These are phyloP conservation scores for Scaptomyza pallida DNA, from an alignment of 1,140 invertebrate species.

Conservation along the genomic window DNA sequence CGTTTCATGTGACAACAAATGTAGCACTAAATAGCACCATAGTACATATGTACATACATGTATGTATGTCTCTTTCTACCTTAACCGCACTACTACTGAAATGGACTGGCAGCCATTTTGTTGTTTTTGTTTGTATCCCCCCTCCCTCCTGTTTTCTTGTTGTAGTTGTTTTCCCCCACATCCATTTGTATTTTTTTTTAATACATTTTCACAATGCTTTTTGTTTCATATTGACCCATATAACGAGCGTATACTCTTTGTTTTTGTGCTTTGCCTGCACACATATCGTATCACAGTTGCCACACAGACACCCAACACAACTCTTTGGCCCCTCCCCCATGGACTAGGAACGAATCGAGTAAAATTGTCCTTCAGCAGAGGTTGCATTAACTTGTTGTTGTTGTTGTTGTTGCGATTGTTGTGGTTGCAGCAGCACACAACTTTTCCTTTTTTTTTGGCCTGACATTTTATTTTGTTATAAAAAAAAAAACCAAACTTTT, in stretches of 20 bases:
- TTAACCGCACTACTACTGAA: neutral
- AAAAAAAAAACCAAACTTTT: conserved; percentile 80
- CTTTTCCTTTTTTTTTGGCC: too few species aligned
- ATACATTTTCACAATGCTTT: conserved; percentile 53
- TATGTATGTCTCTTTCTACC: neutral
- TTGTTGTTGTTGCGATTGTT: conserved; percentile 34
- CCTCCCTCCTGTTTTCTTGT: conserved; percentile 4
- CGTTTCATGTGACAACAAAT: conserved; percentile 45
- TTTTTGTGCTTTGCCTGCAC: conserved; percentile 47
- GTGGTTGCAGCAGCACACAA: conserved; percentile 45
- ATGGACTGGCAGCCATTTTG: neutral
- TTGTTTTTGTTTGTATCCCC: too few species aligned
- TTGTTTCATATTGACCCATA: conserved; percentile 79
- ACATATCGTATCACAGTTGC: conserved; percentile 47
- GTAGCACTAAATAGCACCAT: conserved; percentile 32
- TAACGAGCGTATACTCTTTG: conserved; percentile 54
- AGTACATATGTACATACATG: conserved; percentile 7
- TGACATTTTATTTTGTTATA: conserved; percentile 74
- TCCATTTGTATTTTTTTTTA: conserved; percentile 25
- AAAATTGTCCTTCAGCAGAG: conserved; percentile 66
- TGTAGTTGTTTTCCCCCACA: conserved; percentile 13
- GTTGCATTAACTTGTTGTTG: conserved; percentile 35
- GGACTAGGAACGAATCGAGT: conserved; percentile 22
- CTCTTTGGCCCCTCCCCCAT: neutral
- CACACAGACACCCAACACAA: neutral